These are phyloP conservation scores for Adelosebastes latens DNA, from an alignment of 2,797 vertebrate genomes.

Conservation along the genomic window DNA sequence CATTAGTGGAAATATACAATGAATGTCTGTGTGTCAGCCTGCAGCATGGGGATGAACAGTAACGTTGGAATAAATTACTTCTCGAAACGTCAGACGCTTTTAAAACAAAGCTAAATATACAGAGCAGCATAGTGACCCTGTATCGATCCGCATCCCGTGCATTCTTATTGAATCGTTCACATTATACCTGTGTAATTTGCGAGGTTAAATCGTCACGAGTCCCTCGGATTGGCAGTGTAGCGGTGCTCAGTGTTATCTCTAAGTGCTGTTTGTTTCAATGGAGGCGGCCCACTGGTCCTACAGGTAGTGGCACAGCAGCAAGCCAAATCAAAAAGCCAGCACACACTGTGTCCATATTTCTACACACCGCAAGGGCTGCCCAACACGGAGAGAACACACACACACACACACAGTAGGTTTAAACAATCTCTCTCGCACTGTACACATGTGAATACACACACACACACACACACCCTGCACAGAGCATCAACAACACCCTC, in stretches of 20 bases:
- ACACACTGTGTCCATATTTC: conserved; percentile 35
- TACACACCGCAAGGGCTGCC: not conserved
- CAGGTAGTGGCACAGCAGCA: conserved; percentile 35
- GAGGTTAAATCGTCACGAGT: conserved; percentile 4
- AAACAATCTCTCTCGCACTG: not conserved
- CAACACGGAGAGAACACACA: conserved; percentile 14
- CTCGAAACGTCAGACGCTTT: not conserved
- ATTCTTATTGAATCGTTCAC: not conserved
- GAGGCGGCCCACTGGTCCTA: conserved; percentile 21
- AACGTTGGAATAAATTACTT: not conserved
- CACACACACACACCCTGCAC: not conserved
- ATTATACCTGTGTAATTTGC: not conserved
- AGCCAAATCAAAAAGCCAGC: conserved; percentile 42
- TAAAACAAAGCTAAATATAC: conserved; percentile 1
- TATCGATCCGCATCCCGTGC: not conserved
- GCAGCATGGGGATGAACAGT: not conserved
- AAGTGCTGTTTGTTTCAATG: conserved; percentile 15
- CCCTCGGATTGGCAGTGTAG: not conserved
- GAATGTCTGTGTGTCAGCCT: conserved; percentile 6
- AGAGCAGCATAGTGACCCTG: not conserved
- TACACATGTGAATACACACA: conserved; percentile 3
- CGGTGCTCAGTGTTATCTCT: not conserved
- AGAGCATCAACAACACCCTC: not conserved
- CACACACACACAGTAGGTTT: conserved; percentile 10
- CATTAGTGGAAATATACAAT: conserved; percentile 43